Base-by-base conservation (phyloP, 2,797 vertebrate species). In the Epinephelus coioides region DNA sequence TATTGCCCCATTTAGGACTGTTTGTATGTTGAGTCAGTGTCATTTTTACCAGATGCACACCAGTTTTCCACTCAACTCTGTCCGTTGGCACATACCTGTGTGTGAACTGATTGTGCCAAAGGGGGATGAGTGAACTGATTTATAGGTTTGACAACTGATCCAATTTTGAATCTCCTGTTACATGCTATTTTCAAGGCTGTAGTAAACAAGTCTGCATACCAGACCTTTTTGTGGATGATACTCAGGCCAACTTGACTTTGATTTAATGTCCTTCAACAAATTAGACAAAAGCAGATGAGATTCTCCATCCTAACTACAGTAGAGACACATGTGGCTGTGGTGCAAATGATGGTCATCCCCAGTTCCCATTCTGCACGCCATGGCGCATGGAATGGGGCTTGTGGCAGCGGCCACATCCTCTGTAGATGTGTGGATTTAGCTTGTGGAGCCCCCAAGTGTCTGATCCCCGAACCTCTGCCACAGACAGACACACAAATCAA, bases 401-500 rank as follows among this genome's bases (percentile, higher is more conserved):
- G 81, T 2, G 79, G 87, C 15, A 18, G 21, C 1, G 8, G 56
- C 86, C 85, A 51, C 87, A 83, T 88, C 78, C 83, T 73, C 46
- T 61, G 17, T 46, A 62, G 72, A 73, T 25, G 30, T 51, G 56
- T 50, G 65, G 70, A 73, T 78, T 76, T 62, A 78, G 69, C 76
- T 76, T 21, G 11, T 40, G 65, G 25, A 75, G 19, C 63, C 62
- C 59, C 69, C 56, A 56, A 2, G n/a, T 23, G 19, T 81, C 46
- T 73, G 40, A 82, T 69, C 62, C 38, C 10, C 43, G 1, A 17
- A 25, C 70, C 69, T 80, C 70, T 75, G 73, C 46, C 25, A 6
- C n/a, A 47, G 56, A 30, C 66, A 72, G 4, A 18, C 77, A 82
- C 57, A 55, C 69, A 84, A 88, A 88, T 90, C 81, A 82, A 17